Evolutionary conservation across 2,113 vertebrate species (phyloP).

Genomic region (Barnardius zonarius): DNA sequence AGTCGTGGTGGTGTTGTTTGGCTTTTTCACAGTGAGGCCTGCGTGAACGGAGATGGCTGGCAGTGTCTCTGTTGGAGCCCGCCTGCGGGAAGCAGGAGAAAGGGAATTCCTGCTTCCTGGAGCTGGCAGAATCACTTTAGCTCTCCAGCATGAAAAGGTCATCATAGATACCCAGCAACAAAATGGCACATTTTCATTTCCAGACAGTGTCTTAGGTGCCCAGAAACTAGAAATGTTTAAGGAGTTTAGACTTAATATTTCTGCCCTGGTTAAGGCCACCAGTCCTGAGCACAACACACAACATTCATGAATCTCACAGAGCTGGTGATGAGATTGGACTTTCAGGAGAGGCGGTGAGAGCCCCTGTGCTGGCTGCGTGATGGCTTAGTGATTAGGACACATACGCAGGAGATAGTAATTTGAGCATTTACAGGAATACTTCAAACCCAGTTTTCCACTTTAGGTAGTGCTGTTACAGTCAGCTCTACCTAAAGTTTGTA

Average conservation of each 20-base stretch:
- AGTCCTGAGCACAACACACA: background rate
- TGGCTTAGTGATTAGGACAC: background rate
- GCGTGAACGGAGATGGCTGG: slow-evolving; percentile 19
- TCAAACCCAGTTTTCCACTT: background rate
- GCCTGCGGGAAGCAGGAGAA: background rate
- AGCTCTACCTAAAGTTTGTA: background rate
- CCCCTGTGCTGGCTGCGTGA: background rate
- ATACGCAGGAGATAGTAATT: background rate
- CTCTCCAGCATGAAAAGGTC: background rate
- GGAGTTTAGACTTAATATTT: background rate
- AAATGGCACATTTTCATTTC: background rate
- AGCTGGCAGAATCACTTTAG: background rate
- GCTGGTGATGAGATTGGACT: background rate
- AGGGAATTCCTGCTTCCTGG: background rate
- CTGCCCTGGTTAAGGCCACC: background rate
- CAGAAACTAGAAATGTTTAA: background rate
- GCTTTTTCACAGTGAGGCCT: slow-evolving; percentile 14
- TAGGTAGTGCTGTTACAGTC: background rate
- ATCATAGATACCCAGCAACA: background rate
- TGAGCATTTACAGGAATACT: background rate
- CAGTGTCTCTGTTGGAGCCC: background rate
- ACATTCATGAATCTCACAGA: background rate
- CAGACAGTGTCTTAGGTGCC: background rate
- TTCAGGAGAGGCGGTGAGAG: background rate
- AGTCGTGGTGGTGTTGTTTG: slow-evolving; percentile 8